Evolutionary conservation across 2,888 invertebrate genomes (phyloP), one percentile per base, ranked within the genome.

Genomic region (Aethes cnicana): DNA sequence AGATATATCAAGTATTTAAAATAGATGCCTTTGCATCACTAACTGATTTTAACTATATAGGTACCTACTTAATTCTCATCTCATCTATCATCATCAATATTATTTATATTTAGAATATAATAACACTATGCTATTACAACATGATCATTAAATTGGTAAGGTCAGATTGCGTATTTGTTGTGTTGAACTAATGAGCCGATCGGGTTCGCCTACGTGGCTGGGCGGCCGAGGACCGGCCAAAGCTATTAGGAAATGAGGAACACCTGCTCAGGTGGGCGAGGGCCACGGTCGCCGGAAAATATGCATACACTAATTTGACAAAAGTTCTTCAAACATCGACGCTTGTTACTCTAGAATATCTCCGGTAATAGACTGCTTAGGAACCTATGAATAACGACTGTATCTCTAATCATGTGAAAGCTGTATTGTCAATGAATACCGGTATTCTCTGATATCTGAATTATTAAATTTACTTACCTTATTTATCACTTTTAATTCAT

Each of bases 251-350:
- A 66, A 72, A 75, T 70, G 63, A 63, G 66, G 66, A 64, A 77
- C 85, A 88, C 86, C 85, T 87, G 86, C 72, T 63, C 67, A 72
- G 67, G 86, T 87, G 84, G 87, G 85, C 79, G 85, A 60, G 43
- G 57, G 68, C 69, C 80, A 77, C 64, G 78, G 81, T 61, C 78
- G 65, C 26, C 65, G 66, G 70, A 71, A 74, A 73, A 46, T 52
- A 37, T 39, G 25, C 20, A 32, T 20, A 28, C 25, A 39, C 36
- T 44, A 37, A 46, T 52, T 52, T 35, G 21, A 41, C 47, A 41
- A 47, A 25, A 26, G 26, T 12, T 20, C 17, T 18, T 5, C 20
- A 35, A 12, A 30, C 7, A 25, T 21, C 26, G 7, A n/a, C n/a
- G n/a, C 20, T 12, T 20, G 12, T 4, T 8, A 21, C 9, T 36